Conservation (phyloP, 2,888 invertebrate species). For the Bellardia bayeri region DNA sequence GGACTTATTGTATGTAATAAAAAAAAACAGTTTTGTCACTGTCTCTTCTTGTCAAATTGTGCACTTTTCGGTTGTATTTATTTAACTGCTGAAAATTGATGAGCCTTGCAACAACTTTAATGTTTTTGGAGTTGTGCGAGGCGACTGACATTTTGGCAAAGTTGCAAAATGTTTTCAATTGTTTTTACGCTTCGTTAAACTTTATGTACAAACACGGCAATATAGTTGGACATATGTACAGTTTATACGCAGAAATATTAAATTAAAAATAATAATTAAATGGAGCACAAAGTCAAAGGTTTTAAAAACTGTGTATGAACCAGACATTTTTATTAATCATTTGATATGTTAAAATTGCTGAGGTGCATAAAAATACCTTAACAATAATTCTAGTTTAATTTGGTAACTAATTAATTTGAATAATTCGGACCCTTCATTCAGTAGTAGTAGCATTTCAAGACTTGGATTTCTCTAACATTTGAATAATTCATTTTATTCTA, state of each 20-base stretch:
- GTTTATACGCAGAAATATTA: background rate
- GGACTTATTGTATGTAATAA: slow-evolving; percentile 20
- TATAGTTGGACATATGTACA: background rate
- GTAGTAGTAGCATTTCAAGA: no score
- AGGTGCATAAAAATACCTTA: no score
- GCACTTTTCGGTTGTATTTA: slow-evolving; percentile 8
- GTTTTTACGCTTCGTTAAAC: slow-evolving; percentile 55
- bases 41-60: slow-evolving; percentile 28
- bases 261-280: background rate
- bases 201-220: slow-evolving; percentile 8
- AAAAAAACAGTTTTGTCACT: slow-evolving; percentile 45
- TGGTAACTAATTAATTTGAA: no score
- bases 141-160: slow-evolving; percentile 61
- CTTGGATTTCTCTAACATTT: no score
- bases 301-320: background rate
- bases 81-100: slow-evolving; percentile 55
- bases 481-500: no score
- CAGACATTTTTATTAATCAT: background rate
- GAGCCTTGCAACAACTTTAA: slow-evolving; percentile 38
- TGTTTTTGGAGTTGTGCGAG: slow-evolving; percentile 14
- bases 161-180: slow-evolving; percentile 49
- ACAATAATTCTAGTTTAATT: no score
- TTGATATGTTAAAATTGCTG: background rate
- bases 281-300: background rate
- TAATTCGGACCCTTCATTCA: no score